Evolutionary conservation across 2,888 invertebrate species (phyloP), one percentile per base, ranked within the genome.

Genomic region (Harpalus rufipes): DNA sequence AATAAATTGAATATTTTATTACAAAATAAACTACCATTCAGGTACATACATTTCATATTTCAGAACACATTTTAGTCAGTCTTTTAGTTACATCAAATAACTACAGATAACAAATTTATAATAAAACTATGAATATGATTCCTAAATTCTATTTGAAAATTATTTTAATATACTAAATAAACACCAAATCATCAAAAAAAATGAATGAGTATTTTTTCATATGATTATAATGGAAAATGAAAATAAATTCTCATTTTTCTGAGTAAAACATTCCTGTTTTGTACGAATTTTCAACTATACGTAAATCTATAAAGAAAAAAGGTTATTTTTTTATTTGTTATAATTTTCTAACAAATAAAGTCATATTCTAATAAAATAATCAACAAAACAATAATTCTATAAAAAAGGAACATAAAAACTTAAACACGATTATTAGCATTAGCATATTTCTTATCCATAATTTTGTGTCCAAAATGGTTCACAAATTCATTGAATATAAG

Each of bases 401-500:
- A 10, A 21, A 63, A 63, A 18, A 25, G 12, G 25, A 63, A 3
- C 18, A 3, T 25, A n/a, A 44, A 7, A 44, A 82, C 68, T 32
- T 51, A 51, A 51, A 72, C 72, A n/a, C n/a, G n/a, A n/a, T n/a
- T n/a, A n/a, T n/a, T n/a, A 25, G 25, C 1, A 72, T 82, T 82
- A 14, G 14, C 68, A 68, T 14, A 5, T 68, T 82, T 82, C 51
- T 41, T 39, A 0, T 59, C 74, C 0, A 18, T 21, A 18, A 74
- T 18, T 16, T 16, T 76, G 12, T 41, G 7, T 0, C 41, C 74
- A 8, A 88, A 87, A 39, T 86, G 87, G 63, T 72, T 85, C 63
- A 95, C 90, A 68, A 96, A 90, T 87, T 95, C 95, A 86, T 93
- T 92, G 89, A 94, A 95, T 79, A 95, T 91, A 16, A 94, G 90